Evolutionary conservation across 64 coral and sea anemone genomes (phyloP), one percentile per base, ranked within the genome.

Genomic region (Stichodactyla helianthus): DNA sequence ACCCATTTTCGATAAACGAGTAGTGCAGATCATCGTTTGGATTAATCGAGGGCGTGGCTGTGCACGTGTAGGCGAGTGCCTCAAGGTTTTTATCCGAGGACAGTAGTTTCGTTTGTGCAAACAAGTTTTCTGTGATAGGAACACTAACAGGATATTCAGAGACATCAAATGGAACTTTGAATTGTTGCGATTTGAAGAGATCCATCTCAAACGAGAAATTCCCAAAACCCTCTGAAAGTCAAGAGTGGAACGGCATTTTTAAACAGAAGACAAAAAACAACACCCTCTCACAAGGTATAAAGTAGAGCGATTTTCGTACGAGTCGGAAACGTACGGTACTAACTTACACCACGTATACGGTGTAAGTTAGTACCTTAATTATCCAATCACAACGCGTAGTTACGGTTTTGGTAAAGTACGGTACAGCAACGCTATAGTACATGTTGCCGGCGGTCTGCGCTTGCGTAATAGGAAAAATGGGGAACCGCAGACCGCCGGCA

Each of bases 201-300:
- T 87, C 87, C 94, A 96, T 96, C 79, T 93, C 78, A 53, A 96
- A 93, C 6, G 94, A 87, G 84, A 96, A 93, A 81, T 96, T 87
- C n/a, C 94, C 94, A 59, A 85, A 82, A 11, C 94, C 91, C 80
- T 86, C 94, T 96, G 28, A 31, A 79, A n/a, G 26, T 52, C 53
- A 31, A 55, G 51, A 20, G 12, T 23, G 27, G 22, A 87, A 15
- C 13, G 51, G 52, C 17, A 0, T 11, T 52, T 35, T 71, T 86
- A 20, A 44, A 44, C 35, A 44, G 35, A 44, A 44, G 35, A 44
- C 35, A 44, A 44, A 44, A 44, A 3, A 44, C 35, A 44, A 44
- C 35, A 44, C 35, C 35, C 35, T 44, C 35, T 44, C 35, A 44
- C 35, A 44, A 44, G 35, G 35, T 44, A 44, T 44, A 44, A 44